phyloP scores from a whole-genome alignment of 2,113 vertebrate genomes.

The Mormoops blainvillei region DNA sequence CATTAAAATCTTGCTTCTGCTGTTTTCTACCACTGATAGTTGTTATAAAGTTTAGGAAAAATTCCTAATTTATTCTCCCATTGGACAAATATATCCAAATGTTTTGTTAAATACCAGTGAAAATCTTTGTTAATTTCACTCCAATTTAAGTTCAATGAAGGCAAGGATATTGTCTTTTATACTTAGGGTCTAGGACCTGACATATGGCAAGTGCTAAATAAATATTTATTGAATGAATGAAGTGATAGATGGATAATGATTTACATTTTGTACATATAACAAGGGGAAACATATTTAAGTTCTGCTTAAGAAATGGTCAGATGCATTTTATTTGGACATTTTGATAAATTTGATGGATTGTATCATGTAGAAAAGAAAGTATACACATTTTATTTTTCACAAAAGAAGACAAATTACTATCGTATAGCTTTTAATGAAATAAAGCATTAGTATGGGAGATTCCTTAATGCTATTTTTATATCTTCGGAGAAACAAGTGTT shows the following conservation, averaged over 20 bases:
- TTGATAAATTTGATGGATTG: background rate
- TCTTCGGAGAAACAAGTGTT: background rate
- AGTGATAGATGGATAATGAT: background rate
- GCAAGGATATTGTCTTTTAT: background rate
- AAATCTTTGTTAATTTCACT: background rate
- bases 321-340: background rate
- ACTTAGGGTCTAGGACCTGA: background rate
- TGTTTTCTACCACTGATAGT: background rate
- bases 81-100: background rate
- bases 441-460: background rate
- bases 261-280: background rate
- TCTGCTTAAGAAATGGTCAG: background rate
- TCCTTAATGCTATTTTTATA: background rate
- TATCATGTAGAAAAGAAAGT: background rate
- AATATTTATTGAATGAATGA: background rate
- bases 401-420: background rate
- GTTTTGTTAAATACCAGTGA: background rate
- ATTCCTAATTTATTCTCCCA: background rate
- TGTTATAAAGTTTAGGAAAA: background rate
- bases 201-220: background rate
- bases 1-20: background rate
- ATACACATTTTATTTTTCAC: background rate
- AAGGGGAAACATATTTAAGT: background rate
- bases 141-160: background rate
- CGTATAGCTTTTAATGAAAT: conserved; percentile 24